Conservation (phyloP, 2,888 invertebrate genomes). For the Lochmaea crataegi region DNA sequence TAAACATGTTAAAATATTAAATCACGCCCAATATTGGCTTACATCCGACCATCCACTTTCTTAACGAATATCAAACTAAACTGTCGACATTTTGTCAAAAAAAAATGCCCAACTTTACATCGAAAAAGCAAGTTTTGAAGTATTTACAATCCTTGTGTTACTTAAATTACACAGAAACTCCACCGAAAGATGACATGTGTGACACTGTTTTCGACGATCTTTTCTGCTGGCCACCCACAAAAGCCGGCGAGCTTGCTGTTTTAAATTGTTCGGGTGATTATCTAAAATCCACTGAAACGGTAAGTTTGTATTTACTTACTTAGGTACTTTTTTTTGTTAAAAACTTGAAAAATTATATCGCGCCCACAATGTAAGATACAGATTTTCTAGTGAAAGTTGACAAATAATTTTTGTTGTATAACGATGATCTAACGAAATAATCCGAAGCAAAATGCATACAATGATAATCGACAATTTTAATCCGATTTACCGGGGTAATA, state of each 20-base stretch:
- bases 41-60: slow-evolving; percentile 25
- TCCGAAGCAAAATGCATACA: no score
- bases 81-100: slow-evolving; percentile 7
- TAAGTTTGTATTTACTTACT: slow-evolving; percentile 39
- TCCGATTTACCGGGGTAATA: no score
- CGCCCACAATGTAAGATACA: no score
- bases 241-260: slow-evolving; percentile 61
- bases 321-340: slow-evolving; percentile 4
- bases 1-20: slow-evolving; percentile 48
- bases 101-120: slow-evolving; percentile 18
- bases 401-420: no score
- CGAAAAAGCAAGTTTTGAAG: slow-evolving; percentile 1
- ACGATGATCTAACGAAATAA: no score
- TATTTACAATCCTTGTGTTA: slow-evolving; percentile 22
- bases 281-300: slow-evolving; percentile 45
- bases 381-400: no score
- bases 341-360: no score
- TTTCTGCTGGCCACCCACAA: slow-evolving; percentile 68
- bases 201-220: slow-evolving; percentile 67
- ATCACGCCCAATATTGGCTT: slow-evolving; percentile 49
- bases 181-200: slow-evolving; percentile 54
- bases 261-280: slow-evolving; percentile 64
- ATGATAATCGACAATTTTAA: no score
- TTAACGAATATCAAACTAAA: background rate
- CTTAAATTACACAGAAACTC: background rate